Conservation (phyloP, 1,140 invertebrate species). For the Pogonus chalceus region DNA sequence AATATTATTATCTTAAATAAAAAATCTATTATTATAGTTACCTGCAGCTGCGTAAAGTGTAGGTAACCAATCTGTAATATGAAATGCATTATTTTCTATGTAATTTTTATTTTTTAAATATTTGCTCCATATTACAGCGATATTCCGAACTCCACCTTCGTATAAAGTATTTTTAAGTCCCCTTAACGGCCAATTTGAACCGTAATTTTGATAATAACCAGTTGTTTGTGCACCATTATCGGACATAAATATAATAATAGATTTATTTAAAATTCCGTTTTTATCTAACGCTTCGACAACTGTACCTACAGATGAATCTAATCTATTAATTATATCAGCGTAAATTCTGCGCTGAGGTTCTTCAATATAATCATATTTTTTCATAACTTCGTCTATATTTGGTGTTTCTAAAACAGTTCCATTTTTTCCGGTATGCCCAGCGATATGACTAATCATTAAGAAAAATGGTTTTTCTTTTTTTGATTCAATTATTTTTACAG, state of each 20-base stretch:
- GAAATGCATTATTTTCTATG: slow-evolving; percentile 54
- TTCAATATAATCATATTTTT: slow-evolving; percentile 65
- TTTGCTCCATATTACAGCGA: slow-evolving; percentile 56
- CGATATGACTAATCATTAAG: slow-evolving; percentile 69
- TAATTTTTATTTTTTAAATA: slow-evolving; percentile 42
- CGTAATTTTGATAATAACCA: slow-evolving; percentile 60
- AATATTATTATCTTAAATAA: no score
- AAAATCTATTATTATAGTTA: no score
- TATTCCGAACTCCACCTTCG: slow-evolving; percentile 79
- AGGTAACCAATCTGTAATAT: slow-evolving; percentile 83
- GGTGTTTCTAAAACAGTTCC: slow-evolving; percentile 52
- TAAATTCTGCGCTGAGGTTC: slow-evolving; percentile 62
- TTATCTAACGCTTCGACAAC: slow-evolving; percentile 56
- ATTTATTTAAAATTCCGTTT: slow-evolving; percentile 55
- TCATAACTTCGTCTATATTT: slow-evolving; percentile 62
- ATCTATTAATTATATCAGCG: slow-evolving; percentile 39
- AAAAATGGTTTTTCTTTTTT: slow-evolving; percentile 51
- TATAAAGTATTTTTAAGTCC: slow-evolving; percentile 65
- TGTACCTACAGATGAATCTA: slow-evolving; percentile 75
- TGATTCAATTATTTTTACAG: slow-evolving; percentile 52
- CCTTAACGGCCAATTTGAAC: slow-evolving; percentile 79
- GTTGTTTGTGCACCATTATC: slow-evolving; percentile 74
- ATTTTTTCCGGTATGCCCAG: slow-evolving; percentile 62
- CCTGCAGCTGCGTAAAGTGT: slow-evolving; percentile 62
- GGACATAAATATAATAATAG: slow-evolving; percentile 60